Conservation (phyloP, 2,797 vertebrate species). For the Geotrypetes seraphini region DNA sequence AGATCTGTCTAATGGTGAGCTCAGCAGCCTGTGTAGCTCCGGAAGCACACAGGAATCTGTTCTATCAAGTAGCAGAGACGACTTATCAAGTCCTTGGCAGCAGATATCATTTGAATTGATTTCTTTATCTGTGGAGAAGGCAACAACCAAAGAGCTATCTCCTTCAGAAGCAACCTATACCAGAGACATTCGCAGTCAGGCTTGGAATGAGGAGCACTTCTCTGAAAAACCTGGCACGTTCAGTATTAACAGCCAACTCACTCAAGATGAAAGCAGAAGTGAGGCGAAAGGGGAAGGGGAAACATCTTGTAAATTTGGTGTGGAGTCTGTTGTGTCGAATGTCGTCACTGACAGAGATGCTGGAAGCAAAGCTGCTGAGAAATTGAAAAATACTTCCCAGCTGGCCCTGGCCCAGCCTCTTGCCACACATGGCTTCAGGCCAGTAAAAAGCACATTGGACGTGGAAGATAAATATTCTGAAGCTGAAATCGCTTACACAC, state of each 20-base stretch:
- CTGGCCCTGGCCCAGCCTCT: background rate
- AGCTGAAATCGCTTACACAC: slow-evolving; percentile 1
- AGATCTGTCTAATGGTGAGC: slow-evolving; percentile 23
- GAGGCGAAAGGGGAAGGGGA: slow-evolving; percentile 6
- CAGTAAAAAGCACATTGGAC: slow-evolving; percentile 7
- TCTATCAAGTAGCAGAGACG: slow-evolving; percentile 12
- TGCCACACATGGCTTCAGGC: slow-evolving; percentile 2
- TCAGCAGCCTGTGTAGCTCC: slow-evolving; percentile 22
- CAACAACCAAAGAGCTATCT: too few relatives aligned
- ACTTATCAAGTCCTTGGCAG: slow-evolving; percentile 36
- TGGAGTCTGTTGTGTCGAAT: background rate
- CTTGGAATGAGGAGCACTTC: slow-evolving; percentile 1
- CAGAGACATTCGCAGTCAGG: too few relatives aligned
- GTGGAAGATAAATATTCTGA: slow-evolving; percentile 3
- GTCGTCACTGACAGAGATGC: too few relatives aligned
- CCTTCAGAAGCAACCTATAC: too few relatives aligned
- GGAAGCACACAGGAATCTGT: slow-evolving; percentile 19
- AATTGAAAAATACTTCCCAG: background rate
- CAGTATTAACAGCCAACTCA: slow-evolving; percentile 5
- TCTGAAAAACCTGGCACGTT: slow-evolving; percentile 10
- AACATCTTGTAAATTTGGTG: slow-evolving; percentile 5
- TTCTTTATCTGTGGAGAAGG: slow-evolving; percentile 32
- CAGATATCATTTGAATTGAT: slow-evolving; percentile 46
- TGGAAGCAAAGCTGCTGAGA: background rate
- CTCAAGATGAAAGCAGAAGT: slow-evolving; percentile 10